Conservation (phyloP, 2,113 vertebrate genomes). For the Sprattus sprattus region DNA sequence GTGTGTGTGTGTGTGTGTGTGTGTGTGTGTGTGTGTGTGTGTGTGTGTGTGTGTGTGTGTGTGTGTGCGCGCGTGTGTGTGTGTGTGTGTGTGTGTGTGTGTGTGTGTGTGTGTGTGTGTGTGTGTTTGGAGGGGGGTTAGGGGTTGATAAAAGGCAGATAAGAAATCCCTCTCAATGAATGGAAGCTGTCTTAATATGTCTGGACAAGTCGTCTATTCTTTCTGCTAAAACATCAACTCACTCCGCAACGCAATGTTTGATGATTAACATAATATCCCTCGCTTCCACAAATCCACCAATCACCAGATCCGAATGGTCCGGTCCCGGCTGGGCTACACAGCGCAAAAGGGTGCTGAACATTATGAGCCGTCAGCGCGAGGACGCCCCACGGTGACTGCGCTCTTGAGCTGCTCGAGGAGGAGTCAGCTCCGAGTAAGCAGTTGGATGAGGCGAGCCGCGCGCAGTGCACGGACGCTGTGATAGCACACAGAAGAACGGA, state of each 20-base stretch:
- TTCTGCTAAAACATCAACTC: neutral
- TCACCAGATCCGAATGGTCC: neutral
- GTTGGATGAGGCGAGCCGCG: neutral
- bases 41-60: no score
- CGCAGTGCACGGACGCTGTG: constrained; percentile 1
- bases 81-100: neutral
- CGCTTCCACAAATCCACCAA: neutral
- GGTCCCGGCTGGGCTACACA: neutral
- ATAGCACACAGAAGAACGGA: neutral
- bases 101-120: no score
- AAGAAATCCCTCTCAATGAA: no score
- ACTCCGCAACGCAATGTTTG: neutral
- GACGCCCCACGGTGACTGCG: neutral
- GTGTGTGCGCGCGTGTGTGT: no score
- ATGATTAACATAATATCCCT: neutral
- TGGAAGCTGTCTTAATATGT: neutral
- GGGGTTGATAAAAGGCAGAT: no score
- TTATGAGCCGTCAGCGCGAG: neutral
- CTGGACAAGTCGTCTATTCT: neutral
- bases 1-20: no score
- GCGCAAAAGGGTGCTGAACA: neutral
- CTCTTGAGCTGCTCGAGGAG: constrained; percentile 8
- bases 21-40: no score
- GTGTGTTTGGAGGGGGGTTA: no score
- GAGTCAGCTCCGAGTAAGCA: neutral